Conservation (phyloP, 2,113 vertebrate species). For the Rhegmatorhina hoffmannsi region DNA sequence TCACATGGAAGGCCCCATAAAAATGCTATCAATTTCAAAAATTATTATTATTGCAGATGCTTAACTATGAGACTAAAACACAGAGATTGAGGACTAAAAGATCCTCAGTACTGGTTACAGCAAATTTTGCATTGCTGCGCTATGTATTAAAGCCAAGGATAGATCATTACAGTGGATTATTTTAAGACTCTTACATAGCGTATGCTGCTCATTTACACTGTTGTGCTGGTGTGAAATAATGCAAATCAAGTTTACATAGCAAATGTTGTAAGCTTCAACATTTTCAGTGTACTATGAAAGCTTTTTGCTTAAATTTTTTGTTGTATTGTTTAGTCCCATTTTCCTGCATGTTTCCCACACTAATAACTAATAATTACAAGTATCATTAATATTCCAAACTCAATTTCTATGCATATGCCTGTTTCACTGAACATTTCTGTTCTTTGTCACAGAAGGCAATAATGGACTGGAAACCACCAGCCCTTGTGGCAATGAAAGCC, state of each 20-base stretch:
- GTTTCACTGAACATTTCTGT: neutral
- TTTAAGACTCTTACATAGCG: neutral
- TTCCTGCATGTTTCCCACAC: neutral
- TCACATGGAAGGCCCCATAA: neutral
- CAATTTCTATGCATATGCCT: neutral
- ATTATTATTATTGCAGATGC: conserved; percentile 33
- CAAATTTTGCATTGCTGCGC: neutral
- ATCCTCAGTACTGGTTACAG: neutral
- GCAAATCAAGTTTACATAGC: neutral
- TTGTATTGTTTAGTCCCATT: neutral
- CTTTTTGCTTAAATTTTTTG: neutral
- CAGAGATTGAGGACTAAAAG: neutral
- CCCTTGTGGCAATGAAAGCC: neutral
- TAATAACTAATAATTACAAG: neutral
- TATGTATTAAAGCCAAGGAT: neutral
- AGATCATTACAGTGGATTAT: conserved; percentile 5
- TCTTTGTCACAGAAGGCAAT: neutral
- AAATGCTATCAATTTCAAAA: conserved; percentile 31
- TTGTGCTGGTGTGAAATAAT: conserved; percentile 20
- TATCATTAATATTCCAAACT: neutral
- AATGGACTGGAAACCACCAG: neutral
- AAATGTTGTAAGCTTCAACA: neutral
- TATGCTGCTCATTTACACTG: neutral
- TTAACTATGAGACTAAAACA: conserved; percentile 3
- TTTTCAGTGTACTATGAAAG: neutral